Conservation (phyloP, 92 coral and sea anemone species). For the Siderastrea radians region DNA sequence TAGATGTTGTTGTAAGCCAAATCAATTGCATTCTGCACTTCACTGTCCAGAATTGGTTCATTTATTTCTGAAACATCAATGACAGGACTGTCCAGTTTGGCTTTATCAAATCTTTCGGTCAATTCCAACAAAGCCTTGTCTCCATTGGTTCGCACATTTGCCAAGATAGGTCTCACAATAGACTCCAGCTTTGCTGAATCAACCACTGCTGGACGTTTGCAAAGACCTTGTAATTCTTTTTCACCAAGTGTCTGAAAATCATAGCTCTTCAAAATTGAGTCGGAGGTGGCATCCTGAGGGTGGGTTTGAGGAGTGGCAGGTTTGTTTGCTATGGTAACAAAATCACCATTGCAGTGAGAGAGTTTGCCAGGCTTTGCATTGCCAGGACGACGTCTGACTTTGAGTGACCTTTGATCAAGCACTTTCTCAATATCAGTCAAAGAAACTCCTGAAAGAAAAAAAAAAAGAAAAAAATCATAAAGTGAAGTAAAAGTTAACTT, state of each 20-base stretch:
- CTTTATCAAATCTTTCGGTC: slow-evolving; percentile 69
- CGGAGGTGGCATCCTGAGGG: background rate
- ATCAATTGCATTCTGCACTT: slow-evolving; percentile 44
- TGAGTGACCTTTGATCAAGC: slow-evolving; percentile 56
- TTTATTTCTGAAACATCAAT: slow-evolving; percentile 6
- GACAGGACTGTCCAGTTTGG: slow-evolving; percentile 44
- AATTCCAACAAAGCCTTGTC: slow-evolving; percentile 59
- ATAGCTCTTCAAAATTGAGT: slow-evolving; percentile 33
- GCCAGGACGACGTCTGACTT: slow-evolving; percentile 64
- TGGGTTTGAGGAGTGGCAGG: background rate
- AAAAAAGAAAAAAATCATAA: no score
- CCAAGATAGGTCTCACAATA: slow-evolving; percentile 56
- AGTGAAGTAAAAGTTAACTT: no score
- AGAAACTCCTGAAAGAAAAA: slow-evolving; percentile 36
- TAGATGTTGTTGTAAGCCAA: slow-evolving; percentile 60
- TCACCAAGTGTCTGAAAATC: slow-evolving; percentile 28
- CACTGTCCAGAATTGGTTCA: slow-evolving; percentile 29
- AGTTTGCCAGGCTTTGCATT: slow-evolving; percentile 48
- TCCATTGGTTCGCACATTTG: slow-evolving; percentile 33
- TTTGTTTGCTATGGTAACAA: background rate
- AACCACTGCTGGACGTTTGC: slow-evolving; percentile 61
- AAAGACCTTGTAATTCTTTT: slow-evolving; percentile 45
- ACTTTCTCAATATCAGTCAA: slow-evolving; percentile 51
- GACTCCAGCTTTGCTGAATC: slow-evolving; percentile 57
- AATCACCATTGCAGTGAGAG: background rate